phyloP scores from a whole-genome alignment of 2,888 invertebrate genomes.

The Acleris emargana region DNA sequence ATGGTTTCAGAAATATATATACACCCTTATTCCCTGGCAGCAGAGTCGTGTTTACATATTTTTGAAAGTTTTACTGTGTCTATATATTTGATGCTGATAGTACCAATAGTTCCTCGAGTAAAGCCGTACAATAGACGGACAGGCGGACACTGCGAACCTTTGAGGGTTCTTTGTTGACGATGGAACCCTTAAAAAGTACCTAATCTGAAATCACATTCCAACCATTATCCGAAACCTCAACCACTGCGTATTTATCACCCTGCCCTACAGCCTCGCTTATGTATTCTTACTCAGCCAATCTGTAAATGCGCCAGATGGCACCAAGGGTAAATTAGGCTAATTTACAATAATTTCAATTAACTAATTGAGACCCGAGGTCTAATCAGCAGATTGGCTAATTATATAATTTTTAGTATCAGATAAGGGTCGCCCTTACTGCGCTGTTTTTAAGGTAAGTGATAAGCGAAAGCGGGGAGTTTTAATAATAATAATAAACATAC shows the following conservation, averaged over 20 bases:
- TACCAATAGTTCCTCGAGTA: too few species aligned
- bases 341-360: constrained; percentile 75
- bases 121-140: too few species aligned
- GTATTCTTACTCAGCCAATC: constrained; percentile 61
- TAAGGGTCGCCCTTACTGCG: constrained; percentile 43
- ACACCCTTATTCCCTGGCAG: too few species aligned
- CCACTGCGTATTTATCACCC: constrained; percentile 8
- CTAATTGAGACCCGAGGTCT: constrained; percentile 66
- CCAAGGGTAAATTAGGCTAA: constrained; percentile 59
- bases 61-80: too few species aligned
- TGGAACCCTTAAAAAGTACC: too few species aligned
- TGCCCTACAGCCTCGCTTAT: constrained; percentile 3
- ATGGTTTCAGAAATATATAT: too few species aligned
- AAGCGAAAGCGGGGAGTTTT: constrained; percentile 17
- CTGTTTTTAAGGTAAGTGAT: constrained; percentile 35
- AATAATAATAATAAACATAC: too few species aligned
- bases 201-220: neutral
- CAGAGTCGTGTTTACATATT: too few species aligned
- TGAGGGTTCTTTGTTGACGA: too few species aligned
- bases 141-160: too few species aligned
- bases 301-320: constrained; percentile 72
- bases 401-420: constrained; percentile 60
- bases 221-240: neutral
- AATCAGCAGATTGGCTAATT: constrained; percentile 75
- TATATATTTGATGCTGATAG: too few species aligned